Base-by-base conservation (phyloP, 2,113 vertebrate genomes). In the Marmota flaviventris region DNA sequence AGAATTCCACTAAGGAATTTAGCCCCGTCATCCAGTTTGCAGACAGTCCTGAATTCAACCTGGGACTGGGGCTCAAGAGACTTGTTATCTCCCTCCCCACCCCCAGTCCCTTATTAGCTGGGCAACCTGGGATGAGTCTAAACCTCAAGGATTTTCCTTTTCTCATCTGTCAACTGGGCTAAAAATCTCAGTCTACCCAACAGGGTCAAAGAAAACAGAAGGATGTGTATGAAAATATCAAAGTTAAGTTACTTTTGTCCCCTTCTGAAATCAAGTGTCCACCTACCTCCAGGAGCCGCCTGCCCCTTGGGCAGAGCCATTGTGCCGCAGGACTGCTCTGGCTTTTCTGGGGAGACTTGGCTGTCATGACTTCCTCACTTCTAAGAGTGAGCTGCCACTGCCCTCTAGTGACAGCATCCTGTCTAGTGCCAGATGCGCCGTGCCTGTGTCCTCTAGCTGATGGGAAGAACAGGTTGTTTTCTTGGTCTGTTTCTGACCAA, bases 331-430 rank as follows among this genome's bases (percentile, higher is more conserved):
- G 48, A 24, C 11, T 18, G 27, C 53, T 42, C 39, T 39, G n/a
- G 20, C 16, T 9, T 63, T 63, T 61, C 39, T 0, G 0, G 83
- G 67, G 32, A 34, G 65, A 48, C 1, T 63, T 48, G 8, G 1
- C 67, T 12, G 1, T 2, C 45, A 1, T 4, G 58, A 53, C 3
- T 24, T 24, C 83, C 13, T 76, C 32, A 2, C 45, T 89, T n/a
- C 25, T 63, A 34, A 78, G 34, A 87, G 79, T 0, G 42, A 93
- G 92, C 86, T 86, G 79, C 82, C 58, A 78, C 96, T 96, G 95
- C 96, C 96, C 96, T 90, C 97, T 97, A 92, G 92, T 78, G 97
- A n/a, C 86, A 16, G 32, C 4, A 0, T 72, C 65, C 73, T 63
- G 51, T 24, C 17, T n/a, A 16, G 48, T 29, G 8, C 27, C n/a